A percentile compares a stretch with the other conserved stretches of the same genome.
These are phyloP conservation scores for Eupithecia inturbata DNA, from an alignment of 2,888 invertebrate species.

Conservation along the genomic window DNA sequence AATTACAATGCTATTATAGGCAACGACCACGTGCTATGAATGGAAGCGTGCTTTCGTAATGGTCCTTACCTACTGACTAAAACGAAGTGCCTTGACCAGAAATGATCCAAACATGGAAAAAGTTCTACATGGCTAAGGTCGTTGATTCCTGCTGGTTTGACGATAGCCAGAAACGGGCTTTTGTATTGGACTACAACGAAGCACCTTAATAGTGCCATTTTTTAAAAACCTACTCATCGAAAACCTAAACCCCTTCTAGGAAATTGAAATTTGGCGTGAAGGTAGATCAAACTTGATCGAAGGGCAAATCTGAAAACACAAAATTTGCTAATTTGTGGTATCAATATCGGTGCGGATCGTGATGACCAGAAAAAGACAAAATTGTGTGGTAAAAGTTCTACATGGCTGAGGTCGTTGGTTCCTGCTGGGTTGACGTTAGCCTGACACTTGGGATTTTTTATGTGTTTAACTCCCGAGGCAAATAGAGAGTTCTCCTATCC, in stretches of 20 bases:
- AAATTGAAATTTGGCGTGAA: no score
- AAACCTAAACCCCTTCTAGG: no score
- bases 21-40: slow-evolving; percentile 40
- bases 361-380: slow-evolving; percentile 37
- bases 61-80: slow-evolving; percentile 44
- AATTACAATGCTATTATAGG: slow-evolving; percentile 36
- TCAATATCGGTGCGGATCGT: no score
- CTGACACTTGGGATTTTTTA: background rate
- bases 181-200: no score
- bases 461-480: background rate
- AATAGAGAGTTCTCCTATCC: no score
- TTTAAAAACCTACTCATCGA: no score
- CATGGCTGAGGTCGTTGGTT: slow-evolving; percentile 32
- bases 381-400: slow-evolving; percentile 23
- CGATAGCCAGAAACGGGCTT: no score
- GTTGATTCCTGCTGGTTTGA: slow-evolving; percentile 11
- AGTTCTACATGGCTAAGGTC: slow-evolving; percentile 30
- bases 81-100: slow-evolving; percentile 41
- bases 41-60: slow-evolving; percentile 42
- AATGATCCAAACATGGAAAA: slow-evolving; percentile 23
- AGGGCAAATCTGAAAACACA: no score
- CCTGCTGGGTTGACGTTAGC: background rate
- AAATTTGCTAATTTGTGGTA: no score
- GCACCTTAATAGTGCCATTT: no score
- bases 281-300: no score